Base-by-base conservation (phyloP, 2,888 invertebrate genomes). In the Polyploca ridens region DNA sequence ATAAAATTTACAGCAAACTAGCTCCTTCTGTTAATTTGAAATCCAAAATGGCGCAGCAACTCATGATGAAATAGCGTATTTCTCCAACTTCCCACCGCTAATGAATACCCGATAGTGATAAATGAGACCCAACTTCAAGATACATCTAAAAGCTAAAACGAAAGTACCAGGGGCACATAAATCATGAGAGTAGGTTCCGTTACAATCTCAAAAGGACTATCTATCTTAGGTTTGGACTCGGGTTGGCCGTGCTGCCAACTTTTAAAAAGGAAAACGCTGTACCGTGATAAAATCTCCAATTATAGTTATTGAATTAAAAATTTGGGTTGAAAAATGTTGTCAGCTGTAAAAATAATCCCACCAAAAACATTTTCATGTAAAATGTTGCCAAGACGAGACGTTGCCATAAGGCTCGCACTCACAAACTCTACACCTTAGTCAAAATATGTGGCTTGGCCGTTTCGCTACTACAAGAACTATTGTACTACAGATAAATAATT, bases 141-240 rank as follows among this genome's bases (percentile, higher is more conserved):
- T 54, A 19, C 19, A 49, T 49, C 49, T 54, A 1, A 19, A 54
- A 54, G 63, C 62, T 62, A 64, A 58, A 62, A 59, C 62, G 59
- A 13, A 67, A 62, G 58, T 74, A 77, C 75, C 58, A 78, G 71
- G 80, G 62, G n/a, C 19, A 13, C 71, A 76, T 75, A 72, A 69
- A 67, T 67, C 66, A 71, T 70, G 72, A 68, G 64, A 66, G 49
- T 62, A 66, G 66, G 66, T 69, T 79, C 66, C 65, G 74, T 71
- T 72, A 68, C 72, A 71, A 64, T 69, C 66, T 66, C 70, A 63
- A 67, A 59, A 68, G 77, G 72, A 66, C 68, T 68, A 72, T 69
- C 66, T 62, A 60, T 68, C 59, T 69, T 69, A 64, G 65, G 69
- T 71, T 74, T 64, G 66, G 64, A 59, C 64, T 60, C 67, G 68